Percentiles rank a stretch among this genome's conserved stretches.
Conservation (phyloP, 2,797 vertebrate genomes). For the Myotis vivesi region DNA sequence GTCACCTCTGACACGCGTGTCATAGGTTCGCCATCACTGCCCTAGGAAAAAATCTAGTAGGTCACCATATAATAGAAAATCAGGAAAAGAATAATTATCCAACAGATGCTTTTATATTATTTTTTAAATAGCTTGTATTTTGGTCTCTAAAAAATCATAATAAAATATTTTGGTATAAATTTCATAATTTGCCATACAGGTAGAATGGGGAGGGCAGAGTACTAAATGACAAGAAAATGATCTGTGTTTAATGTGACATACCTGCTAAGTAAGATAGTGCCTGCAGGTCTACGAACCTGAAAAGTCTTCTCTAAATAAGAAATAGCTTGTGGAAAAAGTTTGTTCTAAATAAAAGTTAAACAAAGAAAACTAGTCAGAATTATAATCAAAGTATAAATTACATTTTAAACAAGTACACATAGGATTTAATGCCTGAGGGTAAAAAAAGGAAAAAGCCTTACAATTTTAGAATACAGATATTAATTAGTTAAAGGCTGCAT, state of each 20-base stretch:
- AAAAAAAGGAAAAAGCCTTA: background rate
- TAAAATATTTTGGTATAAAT: background rate
- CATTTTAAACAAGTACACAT: conserved; percentile 22
- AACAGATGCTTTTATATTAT: background rate
- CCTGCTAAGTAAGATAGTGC: conserved; percentile 94
- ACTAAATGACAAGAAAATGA: background rate
- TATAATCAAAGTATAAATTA: background rate
- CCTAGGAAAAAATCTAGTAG: background rate
- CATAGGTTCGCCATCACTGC: too few species aligned
- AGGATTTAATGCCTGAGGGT: background rate
- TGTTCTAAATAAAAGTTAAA: conserved; percentile 85
- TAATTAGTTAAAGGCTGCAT: background rate
- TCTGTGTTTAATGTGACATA: conserved; percentile 72
- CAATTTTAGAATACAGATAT: background rate
- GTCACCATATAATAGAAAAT: background rate
- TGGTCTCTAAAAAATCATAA: background rate
- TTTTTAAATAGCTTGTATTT: background rate
- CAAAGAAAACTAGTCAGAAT: conserved; percentile 45
- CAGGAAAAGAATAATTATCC: background rate
- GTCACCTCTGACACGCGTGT: too few species aligned
- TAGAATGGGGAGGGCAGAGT: background rate
- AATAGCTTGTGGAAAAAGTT: conserved; percentile 96
- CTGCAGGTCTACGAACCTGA: conserved; percentile 89
- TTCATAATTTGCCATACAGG: background rate
- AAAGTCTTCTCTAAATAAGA: conserved; percentile 94